Percentiles rank a stretch among this genome's conserved stretches.
phyloP scores from a whole-genome alignment of 2,113 vertebrate species.

The Motacilla alba region DNA sequence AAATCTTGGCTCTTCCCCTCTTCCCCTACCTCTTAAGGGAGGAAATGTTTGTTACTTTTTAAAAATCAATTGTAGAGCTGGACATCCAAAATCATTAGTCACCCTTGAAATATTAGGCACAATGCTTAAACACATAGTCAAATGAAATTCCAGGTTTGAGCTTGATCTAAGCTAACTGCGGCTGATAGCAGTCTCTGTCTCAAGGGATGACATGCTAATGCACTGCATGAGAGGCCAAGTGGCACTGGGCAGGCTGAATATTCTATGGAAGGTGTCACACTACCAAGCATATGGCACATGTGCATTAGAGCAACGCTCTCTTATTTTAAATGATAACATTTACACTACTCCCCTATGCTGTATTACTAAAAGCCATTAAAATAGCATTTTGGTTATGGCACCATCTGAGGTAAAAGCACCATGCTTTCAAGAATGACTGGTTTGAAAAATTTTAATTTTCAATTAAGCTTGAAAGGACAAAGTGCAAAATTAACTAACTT shows the following conservation, averaged over 20 bases:
- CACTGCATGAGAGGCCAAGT: not conserved
- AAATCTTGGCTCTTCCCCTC: not conserved
- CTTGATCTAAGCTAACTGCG: not conserved
- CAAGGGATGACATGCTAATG: not conserved
- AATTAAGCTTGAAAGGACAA: slow-evolving; percentile 72
- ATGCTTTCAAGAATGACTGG: slow-evolving; percentile 7
- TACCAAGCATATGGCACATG: not conserved
- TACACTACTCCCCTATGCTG: not conserved
- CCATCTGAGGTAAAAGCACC: slow-evolving; percentile 2
- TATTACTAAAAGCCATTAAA: not conserved
- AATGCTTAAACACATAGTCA: not conserved
- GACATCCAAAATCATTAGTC: not conserved
- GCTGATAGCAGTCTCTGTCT: not conserved
- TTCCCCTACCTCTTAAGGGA: not conserved
- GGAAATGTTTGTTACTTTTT: not conserved
- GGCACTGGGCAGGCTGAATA: not conserved
- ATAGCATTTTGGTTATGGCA: not conserved
- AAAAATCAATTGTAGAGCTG: not conserved
- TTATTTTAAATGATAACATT: not conserved
- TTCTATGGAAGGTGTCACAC: not conserved
- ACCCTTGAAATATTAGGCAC: not conserved
- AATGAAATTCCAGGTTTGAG: not conserved
- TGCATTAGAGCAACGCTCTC: not conserved
- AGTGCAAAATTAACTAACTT: slow-evolving; percentile 78
- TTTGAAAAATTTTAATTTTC: slow-evolving; percentile 65